Conservation (phyloP, 1,140 invertebrate species). For the Drosophila lowei region DNA sequence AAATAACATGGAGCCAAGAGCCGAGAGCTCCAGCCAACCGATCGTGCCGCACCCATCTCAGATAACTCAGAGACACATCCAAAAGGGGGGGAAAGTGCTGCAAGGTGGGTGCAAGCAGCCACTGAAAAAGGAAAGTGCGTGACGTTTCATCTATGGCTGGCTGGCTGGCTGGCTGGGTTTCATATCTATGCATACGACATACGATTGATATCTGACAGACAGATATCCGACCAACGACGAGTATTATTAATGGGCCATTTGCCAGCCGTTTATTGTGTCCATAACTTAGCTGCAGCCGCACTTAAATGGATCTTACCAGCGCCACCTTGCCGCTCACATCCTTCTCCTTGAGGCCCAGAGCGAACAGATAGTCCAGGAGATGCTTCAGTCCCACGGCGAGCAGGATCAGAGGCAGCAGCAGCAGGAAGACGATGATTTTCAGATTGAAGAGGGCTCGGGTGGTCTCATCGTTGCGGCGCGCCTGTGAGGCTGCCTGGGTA, state of each 20-base stretch:
- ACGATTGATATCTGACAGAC: neutral
- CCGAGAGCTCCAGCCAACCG: neutral
- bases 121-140: slow-evolving; percentile 71
- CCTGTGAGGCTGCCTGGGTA: slow-evolving; percentile 30
- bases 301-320: slow-evolving; percentile 60
- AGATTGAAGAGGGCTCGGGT: slow-evolving; percentile 71
- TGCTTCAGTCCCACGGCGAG: slow-evolving; percentile 75
- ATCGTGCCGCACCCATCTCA: slow-evolving; percentile 54
- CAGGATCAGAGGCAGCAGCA: slow-evolving; percentile 67
- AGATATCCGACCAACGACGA: neutral
- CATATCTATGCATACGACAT: slow-evolving; percentile 11
- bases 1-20: slow-evolving; percentile 41
- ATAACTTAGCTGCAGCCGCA: neutral
- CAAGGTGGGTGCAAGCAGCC: slow-evolving; percentile 18
- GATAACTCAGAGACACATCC: slow-evolving; percentile 14
- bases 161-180: slow-evolving; percentile 3
- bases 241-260: slow-evolving; percentile 17
- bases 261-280: slow-evolving; percentile 1
- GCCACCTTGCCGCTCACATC: slow-evolving; percentile 80
- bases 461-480: slow-evolving; percentile 72
- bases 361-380: slow-evolving; percentile 75
- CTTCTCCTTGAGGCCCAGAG: slow-evolving; percentile 71
- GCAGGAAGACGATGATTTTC: slow-evolving; percentile 66
- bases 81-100: slow-evolving; percentile 24
- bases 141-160: slow-evolving; percentile 40